phyloP scores from a whole-genome alignment of 2,797 vertebrate species.

The Liasis olivaceus region DNA sequence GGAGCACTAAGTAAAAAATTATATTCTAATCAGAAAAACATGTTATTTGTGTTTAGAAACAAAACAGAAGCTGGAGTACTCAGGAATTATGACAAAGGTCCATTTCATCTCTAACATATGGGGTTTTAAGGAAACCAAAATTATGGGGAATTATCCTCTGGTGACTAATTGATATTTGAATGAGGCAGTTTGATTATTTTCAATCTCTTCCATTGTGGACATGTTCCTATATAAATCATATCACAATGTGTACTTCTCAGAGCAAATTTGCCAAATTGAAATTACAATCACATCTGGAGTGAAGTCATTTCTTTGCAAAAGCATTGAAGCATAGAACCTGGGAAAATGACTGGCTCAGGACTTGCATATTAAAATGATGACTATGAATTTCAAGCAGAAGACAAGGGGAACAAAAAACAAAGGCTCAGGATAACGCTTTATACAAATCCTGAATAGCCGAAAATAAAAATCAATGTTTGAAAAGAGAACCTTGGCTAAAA shows the following conservation, averaged over 20 bases:
- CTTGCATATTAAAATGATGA: slow-evolving; percentile 4
- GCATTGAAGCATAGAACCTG: not conserved
- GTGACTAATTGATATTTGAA: slow-evolving; percentile 3
- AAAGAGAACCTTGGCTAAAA: not conserved
- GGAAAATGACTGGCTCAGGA: not conserved
- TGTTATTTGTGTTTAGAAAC: not conserved
- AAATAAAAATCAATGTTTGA: slow-evolving; percentile 5
- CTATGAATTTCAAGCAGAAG: not conserved
- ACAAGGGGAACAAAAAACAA: slow-evolving; percentile 26
- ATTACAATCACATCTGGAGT: slow-evolving; percentile 16
- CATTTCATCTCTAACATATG: not conserved
- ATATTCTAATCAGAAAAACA: not conserved
- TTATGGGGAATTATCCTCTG: not conserved
- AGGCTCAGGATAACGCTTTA: not conserved
- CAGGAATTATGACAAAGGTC: not conserved
- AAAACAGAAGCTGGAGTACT: not conserved
- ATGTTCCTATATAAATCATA: slow-evolving; percentile 17
- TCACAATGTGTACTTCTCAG: not conserved
- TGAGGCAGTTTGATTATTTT: slow-evolving; percentile 18
- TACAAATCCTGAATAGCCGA: not conserved
- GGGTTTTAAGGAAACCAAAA: slow-evolving; percentile 6
- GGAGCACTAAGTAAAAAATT: not conserved
- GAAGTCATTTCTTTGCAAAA: slow-evolving; percentile 15
- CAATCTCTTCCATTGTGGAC: not conserved
- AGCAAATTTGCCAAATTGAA: slow-evolving; percentile 19